These are phyloP conservation scores for Tetragonula carbonaria DNA, from an alignment of 2,888 invertebrate species.

Conservation along the genomic window DNA sequence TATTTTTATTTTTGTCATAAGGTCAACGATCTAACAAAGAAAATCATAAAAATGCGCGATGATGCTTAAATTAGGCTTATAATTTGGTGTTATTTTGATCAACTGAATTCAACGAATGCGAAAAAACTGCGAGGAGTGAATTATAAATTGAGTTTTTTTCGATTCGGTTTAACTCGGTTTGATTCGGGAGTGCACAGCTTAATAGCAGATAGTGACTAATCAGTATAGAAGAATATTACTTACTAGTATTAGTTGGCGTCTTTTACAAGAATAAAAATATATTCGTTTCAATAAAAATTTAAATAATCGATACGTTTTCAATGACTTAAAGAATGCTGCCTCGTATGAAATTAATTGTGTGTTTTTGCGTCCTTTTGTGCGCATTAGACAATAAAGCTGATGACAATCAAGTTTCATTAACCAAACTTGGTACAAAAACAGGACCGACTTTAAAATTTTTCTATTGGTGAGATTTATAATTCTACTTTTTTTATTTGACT, in stretches of 20 bases:
- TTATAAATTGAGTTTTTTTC: constrained; percentile 6
- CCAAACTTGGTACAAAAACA: constrained; percentile 90
- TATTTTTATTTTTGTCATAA: background rate
- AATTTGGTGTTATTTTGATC: background rate
- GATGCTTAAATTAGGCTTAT: background rate
- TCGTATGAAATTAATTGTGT: constrained; percentile 73
- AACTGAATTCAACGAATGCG: background rate
- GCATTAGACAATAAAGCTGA: constrained; percentile 66
- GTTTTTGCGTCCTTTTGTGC: constrained; percentile 72
- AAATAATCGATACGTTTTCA: constrained; percentile 30
- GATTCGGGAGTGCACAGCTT: constrained; percentile 34
- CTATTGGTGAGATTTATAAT: constrained; percentile 90
- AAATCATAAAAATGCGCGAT: background rate
- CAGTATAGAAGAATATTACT: background rate
- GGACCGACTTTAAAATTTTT: constrained; percentile 93
- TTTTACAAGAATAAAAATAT: constrained; percentile 22
- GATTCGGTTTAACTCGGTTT: constrained; percentile 47
- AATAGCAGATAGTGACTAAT: constrained; percentile 33
- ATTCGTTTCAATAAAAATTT: constrained; percentile 15
- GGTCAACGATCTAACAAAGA: background rate
- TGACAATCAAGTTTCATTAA: constrained; percentile 88
- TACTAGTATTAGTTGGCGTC: constrained; percentile 14
- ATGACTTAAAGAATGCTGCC: constrained; percentile 70
- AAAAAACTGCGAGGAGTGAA: background rate
- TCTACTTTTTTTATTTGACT: background rate